Conservation (phyloP, 2,888 invertebrate species). For the Synanthedon andrenaeformis region DNA sequence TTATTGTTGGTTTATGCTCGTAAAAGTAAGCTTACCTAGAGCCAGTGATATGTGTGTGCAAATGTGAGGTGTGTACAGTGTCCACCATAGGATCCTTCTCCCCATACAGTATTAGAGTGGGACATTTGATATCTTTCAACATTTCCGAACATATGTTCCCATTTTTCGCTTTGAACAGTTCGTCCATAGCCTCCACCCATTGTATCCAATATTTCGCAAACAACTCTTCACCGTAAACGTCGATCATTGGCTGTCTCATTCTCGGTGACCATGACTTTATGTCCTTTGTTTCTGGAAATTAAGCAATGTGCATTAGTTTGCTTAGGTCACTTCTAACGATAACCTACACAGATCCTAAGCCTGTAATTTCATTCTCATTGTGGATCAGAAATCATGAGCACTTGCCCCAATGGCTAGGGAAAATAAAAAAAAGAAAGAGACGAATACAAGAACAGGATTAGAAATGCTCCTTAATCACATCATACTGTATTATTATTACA, state of each 20-base stretch:
- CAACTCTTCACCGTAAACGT: slow-evolving; percentile 79
- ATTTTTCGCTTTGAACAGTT: slow-evolving; percentile 68
- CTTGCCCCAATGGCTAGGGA: too few relatives aligned
- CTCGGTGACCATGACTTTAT: slow-evolving; percentile 82
- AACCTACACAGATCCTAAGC: too few relatives aligned
- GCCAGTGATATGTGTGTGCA: slow-evolving; percentile 74
- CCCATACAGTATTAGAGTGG: slow-evolving; percentile 86
- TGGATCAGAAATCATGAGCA: too few relatives aligned
- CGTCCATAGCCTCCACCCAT: slow-evolving; percentile 77
- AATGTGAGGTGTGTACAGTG: slow-evolving; percentile 77
- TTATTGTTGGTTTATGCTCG: too few relatives aligned
- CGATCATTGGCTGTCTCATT: slow-evolving; percentile 79
- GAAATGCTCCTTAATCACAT: too few relatives aligned
- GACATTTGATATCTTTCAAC: slow-evolving; percentile 75
- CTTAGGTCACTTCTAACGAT: too few relatives aligned
- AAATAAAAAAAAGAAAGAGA: too few relatives aligned
- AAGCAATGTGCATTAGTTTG: background rate
- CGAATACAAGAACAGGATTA: too few relatives aligned
- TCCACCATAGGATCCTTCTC: slow-evolving; percentile 84
- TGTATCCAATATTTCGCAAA: slow-evolving; percentile 76
- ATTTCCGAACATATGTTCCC: slow-evolving; percentile 80
- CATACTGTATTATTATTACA: too few relatives aligned
- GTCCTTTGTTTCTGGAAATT: slow-evolving; percentile 73
- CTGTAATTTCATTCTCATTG: too few relatives aligned
- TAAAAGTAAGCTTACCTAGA: slow-evolving; percentile 65